Evolutionary conservation across 2,888 invertebrate species (phyloP), one percentile per base, ranked within the genome.

Genomic region (Encarsia formosa): DNA sequence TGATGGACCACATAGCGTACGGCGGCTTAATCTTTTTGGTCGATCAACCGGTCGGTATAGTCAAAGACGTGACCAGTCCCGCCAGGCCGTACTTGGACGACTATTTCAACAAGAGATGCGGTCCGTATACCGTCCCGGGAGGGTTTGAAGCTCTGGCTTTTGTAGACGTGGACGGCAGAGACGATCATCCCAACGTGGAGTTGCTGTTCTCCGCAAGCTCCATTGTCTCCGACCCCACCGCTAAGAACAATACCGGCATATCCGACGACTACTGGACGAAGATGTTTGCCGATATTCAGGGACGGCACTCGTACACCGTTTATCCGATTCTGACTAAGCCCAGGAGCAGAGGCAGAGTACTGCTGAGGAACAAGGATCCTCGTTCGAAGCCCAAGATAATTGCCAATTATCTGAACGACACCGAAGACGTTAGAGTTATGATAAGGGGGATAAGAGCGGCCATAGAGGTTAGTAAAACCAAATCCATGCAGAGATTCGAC

Each of bases 1-100:
- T 87, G 6, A 83, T 84, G 78, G 86, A 87, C 63, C 85, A 86
- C 64, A 79, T 84, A 24, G 81, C 81, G 3, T 81, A 84, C 40
- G 81, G 83, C 32, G 85, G 77, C 3, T 62, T 84, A 22, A 70
- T 77, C 4, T 85, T 84, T 61, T 65, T 74, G 5, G 64, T 81
- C 2, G 79, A 82, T 54, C 63, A 77, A 37, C 74, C 77, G 0
- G 71, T 73, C 53, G 50, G 74, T 56, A 13, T 63, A 5, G 16
- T 32, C 1, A 22, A 53, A 0, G 61, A 61, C 1, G 15, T 63
- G 5, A 5, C 52, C 1, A 59, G 62, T 56, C 59, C 57, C 1
- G 5, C 29, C 3, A 50, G 58, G 11, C 56, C 62, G 1, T 60
- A 63, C 22, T 11, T 61, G 4, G 43, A 44, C 1, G 76, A 81